Percentiles rank a stretch among this genome's conserved stretches.
These are phyloP conservation scores for Lordiphosa collinella DNA, from an alignment of 1,140 invertebrate genomes.

Conservation along the genomic window DNA sequence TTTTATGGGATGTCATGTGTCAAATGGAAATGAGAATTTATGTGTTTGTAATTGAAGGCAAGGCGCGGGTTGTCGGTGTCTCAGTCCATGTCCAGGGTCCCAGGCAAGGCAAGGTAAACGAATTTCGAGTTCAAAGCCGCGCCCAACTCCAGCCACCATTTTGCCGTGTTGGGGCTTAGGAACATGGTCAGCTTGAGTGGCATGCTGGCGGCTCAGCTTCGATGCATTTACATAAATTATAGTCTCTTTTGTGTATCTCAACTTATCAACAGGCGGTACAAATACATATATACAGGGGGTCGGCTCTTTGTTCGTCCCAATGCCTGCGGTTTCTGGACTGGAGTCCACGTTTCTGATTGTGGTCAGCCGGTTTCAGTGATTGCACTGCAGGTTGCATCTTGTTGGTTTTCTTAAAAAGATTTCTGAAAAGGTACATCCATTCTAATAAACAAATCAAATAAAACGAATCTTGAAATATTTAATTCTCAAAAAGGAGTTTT, in stretches of 20 bases:
- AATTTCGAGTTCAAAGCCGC: constrained; percentile 18
- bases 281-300: not conserved
- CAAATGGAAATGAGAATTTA: constrained; percentile 79
- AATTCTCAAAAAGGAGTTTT: too few relatives aligned
- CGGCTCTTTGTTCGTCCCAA: not conserved
- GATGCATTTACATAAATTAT: constrained; percentile 69
- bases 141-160: constrained; percentile 28
- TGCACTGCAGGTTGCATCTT: constrained; percentile 14
- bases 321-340: not conserved
- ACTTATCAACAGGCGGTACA: constrained; percentile 36
- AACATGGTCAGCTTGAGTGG: constrained; percentile 22
- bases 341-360: not conserved
- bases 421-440: too few relatives aligned
- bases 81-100: constrained; percentile 8
- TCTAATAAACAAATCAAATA: too few relatives aligned
- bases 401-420: not conserved
- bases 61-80: constrained; percentile 44
- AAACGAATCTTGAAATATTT: too few relatives aligned
- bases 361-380: constrained; percentile 2
- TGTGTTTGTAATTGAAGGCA: constrained; percentile 78
- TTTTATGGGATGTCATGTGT: constrained; percentile 79
- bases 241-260: constrained; percentile 46
- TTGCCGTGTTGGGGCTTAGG: constrained; percentile 34
- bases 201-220: constrained; percentile 47
- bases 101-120: constrained; percentile 14